These are phyloP conservation scores for Alethe diademata DNA, from an alignment of 2,113 vertebrate species.

Conservation along the genomic window DNA sequence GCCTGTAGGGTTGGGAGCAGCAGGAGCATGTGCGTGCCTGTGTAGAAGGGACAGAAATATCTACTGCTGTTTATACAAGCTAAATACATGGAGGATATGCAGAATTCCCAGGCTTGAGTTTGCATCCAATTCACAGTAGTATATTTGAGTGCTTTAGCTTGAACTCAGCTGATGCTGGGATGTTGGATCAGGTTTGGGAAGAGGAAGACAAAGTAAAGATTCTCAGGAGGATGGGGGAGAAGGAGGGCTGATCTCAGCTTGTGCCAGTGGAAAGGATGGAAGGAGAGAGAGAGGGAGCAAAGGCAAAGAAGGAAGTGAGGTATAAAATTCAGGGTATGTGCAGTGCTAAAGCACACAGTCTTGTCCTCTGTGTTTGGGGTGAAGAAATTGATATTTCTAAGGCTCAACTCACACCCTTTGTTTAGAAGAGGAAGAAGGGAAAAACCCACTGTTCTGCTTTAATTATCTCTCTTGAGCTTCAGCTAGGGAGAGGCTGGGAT, in stretches of 20 bases:
- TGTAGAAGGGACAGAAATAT: conserved; percentile 1
- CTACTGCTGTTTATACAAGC: not conserved
- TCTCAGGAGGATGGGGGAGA: not conserved
- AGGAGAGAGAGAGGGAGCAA: not conserved
- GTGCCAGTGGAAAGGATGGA: not conserved
- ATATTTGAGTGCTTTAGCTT: not conserved
- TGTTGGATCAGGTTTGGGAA: not conserved
- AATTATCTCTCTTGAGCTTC: not conserved
- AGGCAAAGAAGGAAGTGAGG: not conserved
- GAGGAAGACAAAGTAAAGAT: not conserved
- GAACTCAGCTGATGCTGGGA: not conserved
- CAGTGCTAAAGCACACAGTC: not conserved
- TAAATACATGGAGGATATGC: not conserved
- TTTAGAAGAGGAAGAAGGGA: not conserved
- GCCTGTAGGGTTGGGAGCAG: conserved; percentile 13
- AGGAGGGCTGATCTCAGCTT: not conserved
- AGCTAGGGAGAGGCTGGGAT: not conserved
- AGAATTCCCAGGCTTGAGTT: not conserved
- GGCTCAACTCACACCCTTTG: not conserved
- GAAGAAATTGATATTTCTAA: not conserved
- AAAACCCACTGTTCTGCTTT: not conserved
- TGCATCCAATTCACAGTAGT: not conserved
- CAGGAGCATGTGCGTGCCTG: not conserved
- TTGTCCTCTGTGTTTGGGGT: not conserved
- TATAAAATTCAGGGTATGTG: not conserved